Conservation (phyloP, 2,113 vertebrate species). For the Nothoprocta perdicaria region DNA sequence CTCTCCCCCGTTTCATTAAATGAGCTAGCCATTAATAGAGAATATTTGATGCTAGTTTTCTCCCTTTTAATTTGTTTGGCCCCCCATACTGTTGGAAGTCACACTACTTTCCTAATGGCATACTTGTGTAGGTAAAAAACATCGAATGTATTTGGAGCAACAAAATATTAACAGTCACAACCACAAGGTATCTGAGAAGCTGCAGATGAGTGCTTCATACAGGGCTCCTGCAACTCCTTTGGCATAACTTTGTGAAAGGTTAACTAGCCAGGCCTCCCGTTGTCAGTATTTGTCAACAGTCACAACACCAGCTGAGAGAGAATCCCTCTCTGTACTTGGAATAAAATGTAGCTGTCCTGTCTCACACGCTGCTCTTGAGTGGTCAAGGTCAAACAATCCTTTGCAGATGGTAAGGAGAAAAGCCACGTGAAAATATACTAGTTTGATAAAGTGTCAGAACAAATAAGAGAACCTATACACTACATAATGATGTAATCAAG, state of each 20-base stretch:
- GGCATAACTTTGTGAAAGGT: background rate
- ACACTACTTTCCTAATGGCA: background rate
- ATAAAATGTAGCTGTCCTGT: background rate
- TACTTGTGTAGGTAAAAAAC: background rate
- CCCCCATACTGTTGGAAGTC: background rate
- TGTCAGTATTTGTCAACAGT: background rate
- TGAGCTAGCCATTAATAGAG: background rate
- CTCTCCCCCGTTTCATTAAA: background rate
- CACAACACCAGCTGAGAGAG: fast-evolving
- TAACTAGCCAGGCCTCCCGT: background rate
- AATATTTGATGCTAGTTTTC: background rate
- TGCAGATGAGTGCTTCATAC: background rate
- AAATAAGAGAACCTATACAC: background rate
- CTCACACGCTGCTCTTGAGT: background rate
- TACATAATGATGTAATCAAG: background rate
- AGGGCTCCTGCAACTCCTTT: background rate
- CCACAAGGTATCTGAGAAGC: background rate
- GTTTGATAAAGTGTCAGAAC: background rate
- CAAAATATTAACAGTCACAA: too few species aligned
- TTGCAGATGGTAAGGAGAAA: background rate
- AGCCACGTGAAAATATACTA: background rate
- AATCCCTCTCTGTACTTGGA: background rate
- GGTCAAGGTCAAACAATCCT: background rate
- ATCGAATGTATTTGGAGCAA: background rate
- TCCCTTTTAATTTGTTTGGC: background rate